A percentile compares a stretch with the other conserved stretches of the same genome.
Evolutionary conservation across 2,888 invertebrate genomes (phyloP).

Genomic region (Eucera pruinosa): DNA sequence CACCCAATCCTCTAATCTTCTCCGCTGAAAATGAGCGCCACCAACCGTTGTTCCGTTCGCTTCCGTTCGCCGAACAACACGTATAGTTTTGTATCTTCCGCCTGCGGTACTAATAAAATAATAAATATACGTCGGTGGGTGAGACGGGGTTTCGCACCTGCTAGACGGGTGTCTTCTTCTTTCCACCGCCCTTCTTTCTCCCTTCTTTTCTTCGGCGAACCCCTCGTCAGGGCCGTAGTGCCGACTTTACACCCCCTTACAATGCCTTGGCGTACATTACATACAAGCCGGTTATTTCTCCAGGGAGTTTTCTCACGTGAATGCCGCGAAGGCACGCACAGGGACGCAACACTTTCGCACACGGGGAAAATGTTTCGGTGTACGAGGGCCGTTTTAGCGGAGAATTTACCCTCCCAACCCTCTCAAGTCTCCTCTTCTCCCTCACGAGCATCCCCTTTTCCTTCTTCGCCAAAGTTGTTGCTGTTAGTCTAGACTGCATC

Average conservation of each 20-base stretch:
- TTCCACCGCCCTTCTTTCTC: conserved; percentile 48
- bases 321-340: conserved; percentile 71
- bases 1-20: background rate
- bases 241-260: conserved; percentile 76
- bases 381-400: conserved; percentile 6
- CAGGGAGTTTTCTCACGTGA: conserved; percentile 81
- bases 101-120: conserved; percentile 72
- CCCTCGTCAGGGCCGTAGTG: conserved; percentile 29
- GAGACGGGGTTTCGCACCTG: conserved; percentile 72
- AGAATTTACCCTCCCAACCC: conserved; percentile 10
- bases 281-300: conserved; percentile 82
- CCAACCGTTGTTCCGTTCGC: conserved; percentile 24
- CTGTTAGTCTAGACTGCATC: no score
- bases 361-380: background rate
- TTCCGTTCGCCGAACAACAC: conserved; percentile 38
- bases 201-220: conserved; percentile 39
- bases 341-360: conserved; percentile 46
- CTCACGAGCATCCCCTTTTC: no score
- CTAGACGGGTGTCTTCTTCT: conserved; percentile 49
- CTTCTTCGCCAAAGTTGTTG: no score
- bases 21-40: conserved; percentile 40
- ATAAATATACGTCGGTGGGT: conserved; percentile 69
- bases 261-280: conserved; percentile 81
- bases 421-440: no score
- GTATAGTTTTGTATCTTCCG: conserved; percentile 48